phyloP scores from a whole-genome alignment of 2,888 invertebrate species.

The Serripes groenlandicus region DNA sequence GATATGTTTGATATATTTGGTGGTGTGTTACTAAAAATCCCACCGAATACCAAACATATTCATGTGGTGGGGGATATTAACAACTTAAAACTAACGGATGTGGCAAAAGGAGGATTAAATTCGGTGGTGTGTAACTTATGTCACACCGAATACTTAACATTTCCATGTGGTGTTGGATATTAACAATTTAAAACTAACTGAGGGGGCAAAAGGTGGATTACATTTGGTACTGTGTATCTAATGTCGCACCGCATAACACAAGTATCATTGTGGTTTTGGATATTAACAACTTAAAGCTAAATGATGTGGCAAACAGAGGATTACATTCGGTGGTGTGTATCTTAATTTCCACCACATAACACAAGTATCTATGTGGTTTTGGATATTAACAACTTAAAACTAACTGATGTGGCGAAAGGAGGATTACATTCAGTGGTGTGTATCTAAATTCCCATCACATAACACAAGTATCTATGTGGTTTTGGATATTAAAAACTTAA shows the following conservation, averaged over 20 bases:
- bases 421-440: not conserved
- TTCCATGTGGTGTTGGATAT: not conserved
- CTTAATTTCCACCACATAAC: too few relatives aligned
- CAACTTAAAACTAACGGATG: not conserved
- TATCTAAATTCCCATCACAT: not conserved
- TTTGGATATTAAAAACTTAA: not conserved
- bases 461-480: not conserved
- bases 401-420: not conserved
- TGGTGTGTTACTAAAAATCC: conserved; percentile 89
- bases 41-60: conserved; percentile 94
- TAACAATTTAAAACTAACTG: too few relatives aligned
- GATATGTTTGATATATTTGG: conserved; percentile 99
- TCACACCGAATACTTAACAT: not conserved
- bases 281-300: conserved; percentile 2
- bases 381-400: not conserved
- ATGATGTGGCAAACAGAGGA: too few relatives aligned
- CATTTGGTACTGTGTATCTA: conserved; percentile 96
- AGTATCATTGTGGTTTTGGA: conserved; percentile 87
- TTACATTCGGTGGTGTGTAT: too few relatives aligned
- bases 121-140: too few relatives aligned
- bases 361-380: not conserved
- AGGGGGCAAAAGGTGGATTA: too few relatives aligned
- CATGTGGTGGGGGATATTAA: conserved; percentile 61
- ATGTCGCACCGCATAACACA: conserved; percentile 89
- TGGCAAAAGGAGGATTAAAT: not conserved